A percentile compares a stretch with the other conserved stretches of the same genome.
Evolutionary conservation across 2,888 invertebrate genomes (phyloP).

Genomic region (Taphrorychus bicolor): DNA sequence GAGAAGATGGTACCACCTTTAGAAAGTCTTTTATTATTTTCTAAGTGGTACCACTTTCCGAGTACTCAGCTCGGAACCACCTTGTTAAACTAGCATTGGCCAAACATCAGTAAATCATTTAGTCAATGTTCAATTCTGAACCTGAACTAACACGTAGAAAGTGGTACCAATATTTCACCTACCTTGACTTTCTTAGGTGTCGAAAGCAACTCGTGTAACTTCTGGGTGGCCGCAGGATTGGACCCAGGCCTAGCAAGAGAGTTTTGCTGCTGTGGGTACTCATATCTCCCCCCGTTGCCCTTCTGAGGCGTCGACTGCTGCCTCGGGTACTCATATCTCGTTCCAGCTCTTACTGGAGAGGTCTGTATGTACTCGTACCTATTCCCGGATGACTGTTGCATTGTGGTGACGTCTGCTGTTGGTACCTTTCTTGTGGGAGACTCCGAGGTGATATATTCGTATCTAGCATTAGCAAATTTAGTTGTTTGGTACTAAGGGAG

Average conservation of each 20-base stretch:
- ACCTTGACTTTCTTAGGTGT: slow-evolving; percentile 69
- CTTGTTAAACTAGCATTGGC: no score
- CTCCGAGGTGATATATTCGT: not conserved
- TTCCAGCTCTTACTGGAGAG: slow-evolving; percentile 18
- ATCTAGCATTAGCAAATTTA: slow-evolving; percentile 9
- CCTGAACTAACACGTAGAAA: no score
- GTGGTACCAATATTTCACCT: no score
- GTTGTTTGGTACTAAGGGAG: not conserved
- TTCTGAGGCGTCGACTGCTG: slow-evolving; percentile 26
- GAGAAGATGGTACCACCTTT: no score
- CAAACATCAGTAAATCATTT: no score
- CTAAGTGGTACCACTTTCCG: no score
- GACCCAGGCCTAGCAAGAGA: slow-evolving; percentile 51
- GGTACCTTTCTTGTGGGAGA: no score
- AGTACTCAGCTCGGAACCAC: no score
- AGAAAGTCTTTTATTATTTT: no score
- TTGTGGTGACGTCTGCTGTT: no score
- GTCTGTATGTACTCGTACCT: slow-evolving; percentile 52
- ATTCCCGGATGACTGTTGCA: no score
- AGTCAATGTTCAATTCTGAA: no score
- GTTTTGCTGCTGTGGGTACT: slow-evolving; percentile 43
- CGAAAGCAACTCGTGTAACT: slow-evolving; percentile 75
- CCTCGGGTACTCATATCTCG: slow-evolving; percentile 51
- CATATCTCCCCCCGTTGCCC: slow-evolving; percentile 37
- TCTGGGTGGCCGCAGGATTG: slow-evolving; percentile 77